These are phyloP conservation scores for Trichoplusia ni DNA, from an alignment of 1,140 invertebrate species.

Conservation along the genomic window DNA sequence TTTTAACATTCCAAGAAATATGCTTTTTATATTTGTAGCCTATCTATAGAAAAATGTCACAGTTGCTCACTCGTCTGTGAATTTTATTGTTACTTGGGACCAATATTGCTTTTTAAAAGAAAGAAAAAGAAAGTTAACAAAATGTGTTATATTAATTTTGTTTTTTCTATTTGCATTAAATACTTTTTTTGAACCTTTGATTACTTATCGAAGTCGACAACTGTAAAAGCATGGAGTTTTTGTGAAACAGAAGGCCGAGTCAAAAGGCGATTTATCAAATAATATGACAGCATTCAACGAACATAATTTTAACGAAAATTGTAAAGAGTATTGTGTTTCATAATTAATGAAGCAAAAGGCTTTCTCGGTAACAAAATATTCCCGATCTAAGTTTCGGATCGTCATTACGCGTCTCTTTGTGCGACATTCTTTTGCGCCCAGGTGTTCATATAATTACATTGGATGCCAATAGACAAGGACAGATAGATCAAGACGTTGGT, in stretches of 20 bases:
- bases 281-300: slow-evolving; percentile 73
- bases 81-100: slow-evolving; percentile 11
- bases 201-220: no score
- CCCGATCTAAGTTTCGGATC: slow-evolving; percentile 78
- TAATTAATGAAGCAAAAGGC: slow-evolving; percentile 81
- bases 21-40: no score
- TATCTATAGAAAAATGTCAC: slow-evolving; percentile 7
- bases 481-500: slow-evolving; percentile 36
- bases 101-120: no score
- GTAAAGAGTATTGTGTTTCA: slow-evolving; percentile 78
- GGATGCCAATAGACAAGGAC: slow-evolving; percentile 56
- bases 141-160: no score
- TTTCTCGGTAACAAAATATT: slow-evolving; percentile 79
- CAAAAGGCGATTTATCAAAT: slow-evolving; percentile 73
- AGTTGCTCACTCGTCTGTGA: slow-evolving; percentile 10
- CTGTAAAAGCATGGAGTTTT: slow-evolving; percentile 46
- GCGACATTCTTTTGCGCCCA: slow-evolving; percentile 80
- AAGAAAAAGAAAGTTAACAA: no score
- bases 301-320: slow-evolving; percentile 76
- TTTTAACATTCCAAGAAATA: no score
- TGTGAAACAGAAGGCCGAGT: slow-evolving; percentile 55
- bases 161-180: no score
- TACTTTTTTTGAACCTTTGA: no score
- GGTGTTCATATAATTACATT: slow-evolving; percentile 80
- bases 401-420: slow-evolving; percentile 80